Evolutionary conservation across 2,113 vertebrate genomes (phyloP), one percentile per base, ranked within the genome.

Genomic region (Hippolais icterina): DNA sequence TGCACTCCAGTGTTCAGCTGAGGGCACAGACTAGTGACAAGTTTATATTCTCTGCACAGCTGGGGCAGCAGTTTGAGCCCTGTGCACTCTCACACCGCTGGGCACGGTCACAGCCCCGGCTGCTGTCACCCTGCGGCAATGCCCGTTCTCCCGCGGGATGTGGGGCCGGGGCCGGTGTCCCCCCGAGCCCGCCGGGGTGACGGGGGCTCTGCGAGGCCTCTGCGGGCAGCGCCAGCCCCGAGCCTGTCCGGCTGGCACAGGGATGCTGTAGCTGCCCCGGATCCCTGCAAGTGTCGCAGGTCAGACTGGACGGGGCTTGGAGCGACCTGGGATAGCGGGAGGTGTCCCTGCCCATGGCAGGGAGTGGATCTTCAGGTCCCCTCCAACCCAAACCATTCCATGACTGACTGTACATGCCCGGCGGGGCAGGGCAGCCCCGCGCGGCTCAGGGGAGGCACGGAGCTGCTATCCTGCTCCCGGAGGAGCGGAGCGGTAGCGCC

Each of bases 391-490:
- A 70, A 33, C 41, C n/a, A 3, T 14, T n/a, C 74, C 56, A 5
- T 2, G 49, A n/a, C 15, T 2, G 72, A 19, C 0, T 5, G 37
- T 2, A 10, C 12, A 2, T 0, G 83, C 11, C 25, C 37, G 28
- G n/a, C 3, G 49, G 59, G 39, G 82, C 29, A 8, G 33, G 41
- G 39, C 49, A 39, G 68, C 27, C 47, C 68, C 33, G 39, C 41
- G 42, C 29, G 53, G 46, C 46, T 10, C n/a, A 10, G 56, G 15
- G 63, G 24, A n/a, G 28, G 49, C 49, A 8, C n/a, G 6, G 49
- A 9, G 0, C 15, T 0, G 19, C 12, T 1, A 1, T 0, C 3
- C 10, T 2, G 15, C 0, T 17, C 19, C 24, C 76, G 28, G 63
- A 21, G 78, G 22, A 17, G 50, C 50, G 63, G 25, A 7, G 7